Percentiles rank a stretch among this genome's conserved stretches.
Evolutionary conservation across 2,113 vertebrate genomes (phyloP).

Genomic region (Oostethus manadensis): DNA sequence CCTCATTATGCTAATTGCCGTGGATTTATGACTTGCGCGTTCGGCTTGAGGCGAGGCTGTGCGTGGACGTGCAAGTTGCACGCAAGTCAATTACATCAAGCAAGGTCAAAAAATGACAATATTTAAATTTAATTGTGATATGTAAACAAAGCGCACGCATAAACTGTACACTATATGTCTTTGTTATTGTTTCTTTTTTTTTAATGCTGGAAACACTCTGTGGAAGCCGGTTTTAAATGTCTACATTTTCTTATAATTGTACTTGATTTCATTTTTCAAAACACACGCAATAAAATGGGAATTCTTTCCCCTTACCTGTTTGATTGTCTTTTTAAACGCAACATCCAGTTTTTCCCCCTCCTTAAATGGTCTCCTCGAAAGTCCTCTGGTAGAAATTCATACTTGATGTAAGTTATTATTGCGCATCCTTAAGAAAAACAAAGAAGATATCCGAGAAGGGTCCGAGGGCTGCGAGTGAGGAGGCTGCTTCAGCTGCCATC

Average conservation of each 20-base stretch:
- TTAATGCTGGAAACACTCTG: too few relatives aligned
- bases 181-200: too few relatives aligned
- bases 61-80: neutral
- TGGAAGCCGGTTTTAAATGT: too few relatives aligned
- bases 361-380: slow-evolving; percentile 28
- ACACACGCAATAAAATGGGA: neutral
- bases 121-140: too few relatives aligned
- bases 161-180: too few relatives aligned
- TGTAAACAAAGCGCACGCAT: too few relatives aligned
- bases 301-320: slow-evolving; percentile 36
- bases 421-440: too few relatives aligned
- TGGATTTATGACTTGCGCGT: slow-evolving; percentile 61
- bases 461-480: slow-evolving; percentile 24
- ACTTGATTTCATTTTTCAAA: neutral
- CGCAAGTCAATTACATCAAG: neutral
- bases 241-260: too few relatives aligned
- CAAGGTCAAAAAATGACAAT: too few relatives aligned
- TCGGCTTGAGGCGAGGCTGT: slow-evolving; percentile 32
- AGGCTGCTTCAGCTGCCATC: slow-evolving; percentile 78
- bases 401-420: neutral
- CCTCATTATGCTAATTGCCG: slow-evolving; percentile 64
- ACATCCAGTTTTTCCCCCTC: slow-evolving; percentile 22
- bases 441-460: slow-evolving; percentile 15
- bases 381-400: slow-evolving; percentile 32
- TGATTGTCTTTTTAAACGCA: neutral